These are phyloP conservation scores for Apis cerana DNA, from an alignment of 1,140 invertebrate genomes.

Conservation along the genomic window DNA sequence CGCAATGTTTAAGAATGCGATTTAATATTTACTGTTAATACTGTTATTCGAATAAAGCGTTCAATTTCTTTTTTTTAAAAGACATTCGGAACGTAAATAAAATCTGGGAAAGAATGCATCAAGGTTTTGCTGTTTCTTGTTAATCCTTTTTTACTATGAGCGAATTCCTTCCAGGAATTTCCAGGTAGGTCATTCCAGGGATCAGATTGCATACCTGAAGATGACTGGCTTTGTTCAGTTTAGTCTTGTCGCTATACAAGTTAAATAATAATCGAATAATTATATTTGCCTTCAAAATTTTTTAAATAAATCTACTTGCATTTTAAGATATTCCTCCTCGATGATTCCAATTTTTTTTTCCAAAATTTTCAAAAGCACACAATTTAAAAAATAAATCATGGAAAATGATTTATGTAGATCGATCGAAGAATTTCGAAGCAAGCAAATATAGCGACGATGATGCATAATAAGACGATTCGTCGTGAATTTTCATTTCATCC, in stretches of 20 bases:
- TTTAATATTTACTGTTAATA: too few species aligned
- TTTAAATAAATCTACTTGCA: not conserved
- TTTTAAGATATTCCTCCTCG: not conserved
- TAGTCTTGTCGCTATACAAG: too few species aligned
- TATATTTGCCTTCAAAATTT: not conserved
- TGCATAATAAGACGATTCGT: too few species aligned
- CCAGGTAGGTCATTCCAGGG: not conserved
- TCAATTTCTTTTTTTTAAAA: not conserved
- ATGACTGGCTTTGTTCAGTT: not conserved
- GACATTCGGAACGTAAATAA: not conserved
- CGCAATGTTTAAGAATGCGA: too few species aligned
- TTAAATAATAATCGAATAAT: not conserved
- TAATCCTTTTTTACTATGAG: not conserved
- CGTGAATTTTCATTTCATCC: not conserved
- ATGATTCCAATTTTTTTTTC: too few species aligned
- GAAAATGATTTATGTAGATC: not conserved
- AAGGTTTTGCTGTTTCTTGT: not conserved
- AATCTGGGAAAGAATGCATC: not conserved
- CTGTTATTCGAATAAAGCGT: too few species aligned
- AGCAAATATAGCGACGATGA: too few species aligned
- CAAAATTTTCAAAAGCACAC: too few species aligned
- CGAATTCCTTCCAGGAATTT: constrained; percentile 29
- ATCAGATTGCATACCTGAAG: constrained; percentile 24
- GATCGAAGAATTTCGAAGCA: not conserved
- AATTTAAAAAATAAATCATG: too few species aligned